Base-by-base conservation (phyloP, 2,113 vertebrate species). In the Calonectris borealis region DNA sequence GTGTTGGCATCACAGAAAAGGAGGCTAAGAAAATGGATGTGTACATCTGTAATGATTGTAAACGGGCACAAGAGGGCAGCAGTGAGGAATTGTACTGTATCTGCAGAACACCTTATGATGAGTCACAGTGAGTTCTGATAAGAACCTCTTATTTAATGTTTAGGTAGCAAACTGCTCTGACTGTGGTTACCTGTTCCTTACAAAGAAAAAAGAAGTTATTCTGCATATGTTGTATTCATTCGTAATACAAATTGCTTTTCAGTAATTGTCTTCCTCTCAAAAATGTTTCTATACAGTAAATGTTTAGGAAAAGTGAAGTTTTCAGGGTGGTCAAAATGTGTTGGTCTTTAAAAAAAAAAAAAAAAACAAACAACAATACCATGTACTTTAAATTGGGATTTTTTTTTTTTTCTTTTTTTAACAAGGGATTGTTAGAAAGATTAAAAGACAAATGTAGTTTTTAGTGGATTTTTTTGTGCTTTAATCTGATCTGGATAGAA, bases 1-100 rank as follows among this genome's bases (percentile, higher is more conserved):
- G 99, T 96, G 99, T 99, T 95, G 99, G 99, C 94, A 99, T 99
- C 98, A 99, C 99, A 49, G 99, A 99, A 98, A 99, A 99, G 98
- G 99, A 99, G 97, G 99, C 99, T 97, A 99, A 99, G 98, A 99
- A 99, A 99, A 98, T 99, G 98, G 99, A 99, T 98, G 99, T 99
- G 98, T 99, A 99, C 98, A 99, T 99, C 98, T 99, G 99, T 96
- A 99, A 99, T 93, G 99, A 99, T 98, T 99, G 99, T 98, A 99
- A 99, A 98, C 98, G 99, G 83, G 99, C 99, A 96, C 99, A 99
- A 98, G 99, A 99, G 98, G 99, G 98, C 98, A 99, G 98, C 99
- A 99, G 98, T 92, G 99, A 99, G 98, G 99, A 98, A 98, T 98
- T 99, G 97, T 99, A 99, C 98, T 99, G 98, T 98, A 98, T 99